These are phyloP conservation scores for Coelinius sp. DNA, from an alignment of 2,888 invertebrate species.

Conservation along the genomic window DNA sequence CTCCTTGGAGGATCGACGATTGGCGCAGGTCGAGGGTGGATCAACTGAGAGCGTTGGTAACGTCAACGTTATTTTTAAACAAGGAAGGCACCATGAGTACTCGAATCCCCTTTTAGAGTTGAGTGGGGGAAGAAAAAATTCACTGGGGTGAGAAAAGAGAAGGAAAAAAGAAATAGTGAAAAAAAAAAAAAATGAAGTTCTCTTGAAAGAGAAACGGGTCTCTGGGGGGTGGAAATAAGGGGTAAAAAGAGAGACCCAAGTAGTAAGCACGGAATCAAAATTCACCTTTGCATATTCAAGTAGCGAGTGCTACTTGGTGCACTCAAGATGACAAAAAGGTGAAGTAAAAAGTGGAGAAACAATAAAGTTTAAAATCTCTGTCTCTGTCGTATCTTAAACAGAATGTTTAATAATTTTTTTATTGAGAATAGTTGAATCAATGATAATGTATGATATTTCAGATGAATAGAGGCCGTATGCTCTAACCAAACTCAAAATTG, in stretches of 20 bases:
- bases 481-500: not conserved
- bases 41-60: conserved; percentile 22
- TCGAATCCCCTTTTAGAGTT: conserved; percentile 35
- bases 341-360: conserved; percentile 8
- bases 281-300: conserved; percentile 41
- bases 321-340: conserved; percentile 16
- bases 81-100: conserved; percentile 37
- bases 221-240: conserved; percentile 22
- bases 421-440: not conserved
- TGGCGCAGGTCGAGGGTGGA: conserved; percentile 16
- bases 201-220: conserved; percentile 17
- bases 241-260: conserved; percentile 10
- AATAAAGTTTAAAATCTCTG: conserved; percentile 17
- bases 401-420: conserved; percentile 21
- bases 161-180: not conserved
- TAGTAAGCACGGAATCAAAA: conserved; percentile 38
- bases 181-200: not conserved
- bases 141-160: conserved; percentile 11
- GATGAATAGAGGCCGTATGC: not conserved
- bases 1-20: conserved; percentile 50
- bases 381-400: not conserved
- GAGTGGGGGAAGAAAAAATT: not conserved
- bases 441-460: not conserved
- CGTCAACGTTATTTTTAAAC: conserved; percentile 53
- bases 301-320: conserved; percentile 23